phyloP scores from a whole-genome alignment of 30 jellyfish, hydroid and myxozoan species.

The Phacellophora camtschatica region DNA sequence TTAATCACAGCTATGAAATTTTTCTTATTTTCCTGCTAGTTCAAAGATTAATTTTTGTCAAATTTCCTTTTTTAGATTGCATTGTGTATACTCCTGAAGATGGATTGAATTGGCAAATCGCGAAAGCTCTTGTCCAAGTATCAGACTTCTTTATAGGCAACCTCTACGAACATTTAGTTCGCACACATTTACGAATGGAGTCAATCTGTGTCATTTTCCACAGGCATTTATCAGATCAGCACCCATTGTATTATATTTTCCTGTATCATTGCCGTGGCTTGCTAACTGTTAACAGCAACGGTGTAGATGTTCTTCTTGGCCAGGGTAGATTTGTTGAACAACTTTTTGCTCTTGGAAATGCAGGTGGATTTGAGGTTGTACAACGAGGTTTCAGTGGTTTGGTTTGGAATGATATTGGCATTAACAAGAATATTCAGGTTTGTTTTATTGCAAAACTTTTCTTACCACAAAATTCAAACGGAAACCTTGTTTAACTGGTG shows the following conservation, averaged over 20 bases:
- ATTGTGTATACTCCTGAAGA: conserved; percentile 69
- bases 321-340: conserved; percentile 30
- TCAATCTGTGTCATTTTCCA: conserved; percentile 56
- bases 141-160: conserved; percentile 50
- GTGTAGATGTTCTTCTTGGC: background rate
- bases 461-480: too few relatives aligned
- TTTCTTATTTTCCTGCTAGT: too few relatives aligned
- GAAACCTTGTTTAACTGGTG: too few relatives aligned
- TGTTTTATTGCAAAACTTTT: too few relatives aligned
- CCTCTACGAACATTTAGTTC: conserved; percentile 66
- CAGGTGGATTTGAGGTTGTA: conserved; percentile 33
- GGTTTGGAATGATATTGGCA: conserved; percentile 57
- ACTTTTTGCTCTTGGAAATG: conserved; percentile 58
- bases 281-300: conserved; percentile 5
- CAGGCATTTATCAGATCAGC: conserved; percentile 61
- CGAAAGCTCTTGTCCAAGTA: conserved; percentile 52
- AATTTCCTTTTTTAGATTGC: conserved; percentile 29
- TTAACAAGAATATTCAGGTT: conserved; percentile 6
- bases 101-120: conserved; percentile 67
- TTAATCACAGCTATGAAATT: too few relatives aligned
- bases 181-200: conserved; percentile 66
- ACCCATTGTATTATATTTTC: conserved; percentile 70
- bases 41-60: too few relatives aligned
- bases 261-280: conserved; percentile 82
- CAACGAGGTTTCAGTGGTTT: conserved; percentile 47